Evolutionary conservation across 1,140 invertebrate species (phyloP), one percentile per base, ranked within the genome.

Genomic region (Drosophila truncata): DNA sequence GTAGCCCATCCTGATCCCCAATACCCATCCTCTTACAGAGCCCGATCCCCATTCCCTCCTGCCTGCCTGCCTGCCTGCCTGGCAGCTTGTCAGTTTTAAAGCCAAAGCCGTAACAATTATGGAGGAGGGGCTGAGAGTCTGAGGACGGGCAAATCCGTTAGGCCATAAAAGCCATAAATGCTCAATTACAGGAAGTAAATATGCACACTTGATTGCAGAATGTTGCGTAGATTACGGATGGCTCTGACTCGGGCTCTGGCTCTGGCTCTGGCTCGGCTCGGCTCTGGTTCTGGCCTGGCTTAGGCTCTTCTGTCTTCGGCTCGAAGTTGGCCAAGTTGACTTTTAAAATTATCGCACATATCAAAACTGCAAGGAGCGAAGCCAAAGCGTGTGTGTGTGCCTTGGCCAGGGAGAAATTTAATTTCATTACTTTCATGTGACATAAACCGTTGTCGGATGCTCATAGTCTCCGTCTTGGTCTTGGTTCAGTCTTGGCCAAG

Each of bases 141-240:
- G 37, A 35, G 31, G 41, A n/a, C 31, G 67, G 49, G 49, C 63
- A 84, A 88, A 88, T 88, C 84, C 84, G 85, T 88, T 88, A 90
- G 84, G 84, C 84, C 85, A 88, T 88, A 88, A 90, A 88, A 84
- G 85, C 84, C 87, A 88, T 88, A 88, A 88, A 88, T 88, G 85
- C 84, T 88, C 84, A 88, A 88, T 88, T 88, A 88, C 85, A 88
- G 84, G 84, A 88, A 88, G 84, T 88, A 90, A 88, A 88, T 87
- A 87, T 87, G 84, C 84, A 87, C 84, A 87, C 84, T 88, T 84
- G 84, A 84, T 90, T 78, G 84, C 84, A 84, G 85, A 88, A 90
- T 84, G 81, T 85, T 88, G 84, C 85, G 81, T 88, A 88, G 85
- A 88, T 78, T 74, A 74, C 37, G 59, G 27, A 59, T 65, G 70